These are phyloP conservation scores for Dryocosmus kuriphilus DNA, from an alignment of 2,888 invertebrate genomes.

Conservation along the genomic window DNA sequence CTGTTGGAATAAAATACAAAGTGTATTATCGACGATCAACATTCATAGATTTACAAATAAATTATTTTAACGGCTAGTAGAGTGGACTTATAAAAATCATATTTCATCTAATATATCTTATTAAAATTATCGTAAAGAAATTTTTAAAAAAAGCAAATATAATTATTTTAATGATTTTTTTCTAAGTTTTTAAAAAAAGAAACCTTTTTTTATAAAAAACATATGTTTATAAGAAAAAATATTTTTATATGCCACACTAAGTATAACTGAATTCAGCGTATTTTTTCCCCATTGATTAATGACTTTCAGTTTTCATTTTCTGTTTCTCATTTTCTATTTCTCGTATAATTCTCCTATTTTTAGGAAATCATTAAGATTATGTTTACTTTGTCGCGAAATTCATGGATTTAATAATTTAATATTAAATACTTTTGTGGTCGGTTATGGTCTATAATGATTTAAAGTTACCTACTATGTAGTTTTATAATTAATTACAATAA, in stretches of 20 bases:
- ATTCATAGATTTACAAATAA: conserved; percentile 50
- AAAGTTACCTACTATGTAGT: not conserved
- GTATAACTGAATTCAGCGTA: conserved; percentile 47
- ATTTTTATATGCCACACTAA: not conserved
- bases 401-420: not conserved
- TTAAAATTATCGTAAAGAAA: not conserved
- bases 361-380: conserved; percentile 6
- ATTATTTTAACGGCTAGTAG: conserved; percentile 18
- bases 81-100: conserved; percentile 11
- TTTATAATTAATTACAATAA: not conserved
- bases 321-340: not conserved
- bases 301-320: conserved; percentile 1
- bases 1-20: conserved; percentile 18
- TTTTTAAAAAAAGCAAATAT: not conserved
- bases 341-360: not conserved
- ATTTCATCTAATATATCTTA: not conserved
- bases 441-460: not conserved
- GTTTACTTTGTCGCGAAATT: not conserved
- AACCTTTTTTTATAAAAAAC: not conserved
- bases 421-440: not conserved
- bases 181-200: too few relatives aligned
- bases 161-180: not conserved
- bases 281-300: conserved; percentile 41
- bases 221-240: not conserved
- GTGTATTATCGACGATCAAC: conserved; percentile 45